Base-by-base conservation (phyloP, 2,888 invertebrate species). In the Cataglyphis cursor region DNA sequence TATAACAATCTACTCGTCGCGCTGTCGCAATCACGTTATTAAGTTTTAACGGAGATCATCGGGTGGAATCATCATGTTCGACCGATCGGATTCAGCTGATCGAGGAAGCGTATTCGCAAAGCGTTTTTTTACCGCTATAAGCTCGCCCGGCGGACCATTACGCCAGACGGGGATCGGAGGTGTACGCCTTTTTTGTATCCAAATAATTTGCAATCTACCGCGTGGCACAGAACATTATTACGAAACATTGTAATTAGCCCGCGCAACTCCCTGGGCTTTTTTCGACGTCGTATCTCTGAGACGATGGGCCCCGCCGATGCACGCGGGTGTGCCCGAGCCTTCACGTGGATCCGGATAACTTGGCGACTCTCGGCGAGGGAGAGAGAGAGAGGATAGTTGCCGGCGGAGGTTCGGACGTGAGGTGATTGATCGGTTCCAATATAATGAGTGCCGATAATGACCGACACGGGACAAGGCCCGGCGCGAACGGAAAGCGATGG, bases 401-500 rank as follows among this genome's bases (percentile, higher is more conserved):
- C 83, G 89, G 87, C 85, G 87, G 85, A 85, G 90, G 89, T 90
- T 90, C 89, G 89, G 89, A 89, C 90, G 88, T 88, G 86, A 85
- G 90, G 93, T 94, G 94, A 94, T 94, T 94, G 94, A 94, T 94
- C 94, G 94, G 92, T 92, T 93, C 92, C 91, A 92, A 93, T 94
- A 94, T 94, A 94, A 94, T 94, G 94, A 94, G 94, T 92, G 89
- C 92, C 94, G 94, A 94, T 94, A 94, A 94, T 94, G 94, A 94
- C 94, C 94, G 93, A 93, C 93, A 91, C 92, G 90, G 92, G 92
- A 93, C 93, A 94, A 92, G 93, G 90, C 89, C 86, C 86, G 90
- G 91, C 88, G 89, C 92, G 91, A 92, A 93, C 92, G 90, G 90
- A 92, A 93, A 93, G 90, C 91, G 93, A 93, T 93, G 92, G 92